These are phyloP conservation scores for Catocala nupta DNA, from an alignment of 2,888 invertebrate genomes.

Conservation along the genomic window DNA sequence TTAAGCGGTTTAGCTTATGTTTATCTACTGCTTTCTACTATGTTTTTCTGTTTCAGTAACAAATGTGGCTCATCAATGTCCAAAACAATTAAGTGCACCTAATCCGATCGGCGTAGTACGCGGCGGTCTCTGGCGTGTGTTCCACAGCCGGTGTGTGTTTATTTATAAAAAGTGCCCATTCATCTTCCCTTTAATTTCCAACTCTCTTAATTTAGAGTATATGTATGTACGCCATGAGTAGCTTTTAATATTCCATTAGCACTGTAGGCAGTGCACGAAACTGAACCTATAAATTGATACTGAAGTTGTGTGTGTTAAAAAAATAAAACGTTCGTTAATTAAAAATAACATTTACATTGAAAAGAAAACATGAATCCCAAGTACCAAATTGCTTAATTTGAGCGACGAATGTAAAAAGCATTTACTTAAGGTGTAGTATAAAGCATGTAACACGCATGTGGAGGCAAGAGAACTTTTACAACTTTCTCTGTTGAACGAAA, in stretches of 20 bases:
- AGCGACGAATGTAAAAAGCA: not conserved
- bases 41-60: slow-evolving; percentile 41
- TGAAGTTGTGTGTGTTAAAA: too few species aligned
- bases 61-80: slow-evolving; percentile 63
- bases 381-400: not conserved
- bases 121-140: slow-evolving; percentile 60
- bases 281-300: too few species aligned
- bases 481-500: slow-evolving; percentile 48
- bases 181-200: slow-evolving; percentile 63
- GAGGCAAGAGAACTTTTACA: slow-evolving; percentile 37
- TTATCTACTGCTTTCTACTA: slow-evolving; percentile 20
- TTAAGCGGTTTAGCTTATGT: not conserved
- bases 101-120: slow-evolving; percentile 62
- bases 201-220: slow-evolving; percentile 39
- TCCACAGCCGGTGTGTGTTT: slow-evolving; percentile 65
- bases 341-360: too few species aligned
- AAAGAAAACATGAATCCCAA: not conserved
- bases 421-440: slow-evolving; percentile 7
- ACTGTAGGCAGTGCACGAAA: too few species aligned
- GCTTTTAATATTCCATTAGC: slow-evolving; percentile 6
- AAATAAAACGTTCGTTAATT: too few species aligned
- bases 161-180: slow-evolving; percentile 77
- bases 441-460: slow-evolving; percentile 24
- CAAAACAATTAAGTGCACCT: slow-evolving; percentile 60
- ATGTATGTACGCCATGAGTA: slow-evolving; percentile 17